Percentiles rank a stretch among this genome's conserved stretches.
Conservation (phyloP, 2,797 vertebrate species). For the Acanthornis magna region DNA sequence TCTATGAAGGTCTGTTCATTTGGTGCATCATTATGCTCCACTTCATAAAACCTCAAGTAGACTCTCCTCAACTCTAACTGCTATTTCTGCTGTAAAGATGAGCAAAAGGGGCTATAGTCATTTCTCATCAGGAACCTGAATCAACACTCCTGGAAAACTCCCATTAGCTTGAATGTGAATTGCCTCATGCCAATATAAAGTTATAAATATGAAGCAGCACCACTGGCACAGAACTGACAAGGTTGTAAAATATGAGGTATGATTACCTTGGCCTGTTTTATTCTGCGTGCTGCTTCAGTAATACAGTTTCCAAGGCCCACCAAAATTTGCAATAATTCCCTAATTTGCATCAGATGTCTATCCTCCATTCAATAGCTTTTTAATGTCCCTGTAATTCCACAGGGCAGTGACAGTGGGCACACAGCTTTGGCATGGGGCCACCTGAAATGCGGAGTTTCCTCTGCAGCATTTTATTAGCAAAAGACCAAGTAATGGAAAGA, state of each 20-base stretch:
- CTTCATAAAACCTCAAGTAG: conserved; percentile 38
- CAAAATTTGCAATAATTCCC: conserved; percentile 20
- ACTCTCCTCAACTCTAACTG: not conserved
- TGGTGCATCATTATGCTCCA: conserved; percentile 15
- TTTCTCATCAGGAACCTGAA: conserved; percentile 46
- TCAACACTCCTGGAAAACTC: conserved; percentile 39
- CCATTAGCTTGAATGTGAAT: conserved; percentile 37
- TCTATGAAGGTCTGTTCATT: not conserved
- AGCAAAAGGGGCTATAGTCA: not conserved
- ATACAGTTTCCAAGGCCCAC: not conserved
- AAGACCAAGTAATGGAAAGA: not conserved
- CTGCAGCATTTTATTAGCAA: not conserved
- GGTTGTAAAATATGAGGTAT: not conserved
- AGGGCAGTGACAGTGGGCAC: not conserved
- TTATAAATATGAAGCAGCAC: conserved; percentile 55
- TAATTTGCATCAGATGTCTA: conserved; percentile 33
- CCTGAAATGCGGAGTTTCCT: not conserved
- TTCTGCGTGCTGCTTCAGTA: not conserved
- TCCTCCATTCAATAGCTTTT: not conserved
- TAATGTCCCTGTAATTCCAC: not conserved
- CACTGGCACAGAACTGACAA: conserved; percentile 17
- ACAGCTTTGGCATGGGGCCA: not conserved
- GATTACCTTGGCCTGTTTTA: conserved; percentile 24
- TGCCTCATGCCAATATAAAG: not conserved
- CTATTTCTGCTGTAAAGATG: conserved; percentile 16